Percentiles rank a stretch among this genome's conserved stretches.
phyloP scores from a whole-genome alignment of 1,140 invertebrate species.

The Atopsyche davidsoni region DNA sequence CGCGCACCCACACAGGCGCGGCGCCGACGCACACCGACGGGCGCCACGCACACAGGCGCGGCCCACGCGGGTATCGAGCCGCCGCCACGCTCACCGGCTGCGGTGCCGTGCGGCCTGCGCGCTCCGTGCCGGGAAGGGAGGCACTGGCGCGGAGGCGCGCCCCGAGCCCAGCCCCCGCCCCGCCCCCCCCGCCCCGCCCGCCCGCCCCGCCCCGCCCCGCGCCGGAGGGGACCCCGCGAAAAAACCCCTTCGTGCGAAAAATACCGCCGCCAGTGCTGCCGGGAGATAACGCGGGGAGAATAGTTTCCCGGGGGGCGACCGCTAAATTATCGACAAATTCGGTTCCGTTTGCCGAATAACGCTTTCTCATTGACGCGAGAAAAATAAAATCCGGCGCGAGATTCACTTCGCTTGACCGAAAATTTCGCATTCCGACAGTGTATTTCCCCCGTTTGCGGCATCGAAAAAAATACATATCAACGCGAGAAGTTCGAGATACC shows the following conservation, averaged over 20 bases:
- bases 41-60: conserved; percentile 3
- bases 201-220: conserved; percentile 13
- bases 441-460: no score
- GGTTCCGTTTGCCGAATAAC: no score
- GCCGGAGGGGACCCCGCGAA: background rate
- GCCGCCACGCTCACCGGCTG: background rate
- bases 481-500: background rate
- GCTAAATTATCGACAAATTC: no score
- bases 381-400: no score
- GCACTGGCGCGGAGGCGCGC: conserved; percentile 16
- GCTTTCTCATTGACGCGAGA: no score
- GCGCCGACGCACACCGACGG: conserved; percentile 2
- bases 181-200: conserved; percentile 8
- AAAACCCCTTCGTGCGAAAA: background rate
- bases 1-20: conserved; percentile 2
- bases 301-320: background rate
- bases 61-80: conserved; percentile 3
- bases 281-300: background rate
- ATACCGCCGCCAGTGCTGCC: background rate
- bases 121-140: conserved; percentile 14
- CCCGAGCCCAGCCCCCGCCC: background rate
- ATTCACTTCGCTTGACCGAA: no score
- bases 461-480: background rate
- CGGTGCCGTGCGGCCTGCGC: conserved; percentile 11
- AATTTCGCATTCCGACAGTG: no score